A percentile compares a stretch with the other conserved stretches of the same genome.
Evolutionary conservation across 2,888 invertebrate species (phyloP).

Genomic region (Cyaniris semiargus): DNA sequence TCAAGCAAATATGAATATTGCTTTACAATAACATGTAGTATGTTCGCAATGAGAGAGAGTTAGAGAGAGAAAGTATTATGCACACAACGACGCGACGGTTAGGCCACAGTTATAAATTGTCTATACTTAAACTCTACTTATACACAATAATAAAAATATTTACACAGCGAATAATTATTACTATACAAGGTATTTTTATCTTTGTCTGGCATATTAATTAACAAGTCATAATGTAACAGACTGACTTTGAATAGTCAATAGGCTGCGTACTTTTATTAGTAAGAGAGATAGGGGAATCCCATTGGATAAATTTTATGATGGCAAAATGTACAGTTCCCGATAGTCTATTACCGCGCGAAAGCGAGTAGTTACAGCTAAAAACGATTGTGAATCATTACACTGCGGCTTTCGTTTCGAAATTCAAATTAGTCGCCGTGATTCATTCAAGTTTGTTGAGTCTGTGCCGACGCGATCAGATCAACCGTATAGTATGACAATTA

Average conservation of each 20-base stretch:
- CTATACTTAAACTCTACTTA: too few relatives aligned
- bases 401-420: conserved; percentile 5
- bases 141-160: too few relatives aligned
- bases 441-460: background rate
- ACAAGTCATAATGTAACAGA: background rate
- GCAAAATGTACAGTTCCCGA: background rate
- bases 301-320: too few relatives aligned
- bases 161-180: too few relatives aligned
- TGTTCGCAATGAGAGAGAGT: too few relatives aligned
- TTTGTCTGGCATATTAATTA: background rate
- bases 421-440: background rate
- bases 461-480: background rate
- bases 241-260: too few relatives aligned
- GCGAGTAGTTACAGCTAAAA: background rate
- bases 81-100: too few relatives aligned
- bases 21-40: background rate
- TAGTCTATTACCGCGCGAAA: background rate
- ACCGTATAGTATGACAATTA: background rate
- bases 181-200: background rate
- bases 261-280: too few relatives aligned
- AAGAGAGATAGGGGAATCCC: too few relatives aligned
- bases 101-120: too few relatives aligned
- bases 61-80: too few relatives aligned
- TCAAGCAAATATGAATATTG: background rate
- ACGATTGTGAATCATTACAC: background rate